These are phyloP conservation scores for Chionomys nivalis DNA, from an alignment of 2,113 vertebrate genomes.

Conservation along the genomic window DNA sequence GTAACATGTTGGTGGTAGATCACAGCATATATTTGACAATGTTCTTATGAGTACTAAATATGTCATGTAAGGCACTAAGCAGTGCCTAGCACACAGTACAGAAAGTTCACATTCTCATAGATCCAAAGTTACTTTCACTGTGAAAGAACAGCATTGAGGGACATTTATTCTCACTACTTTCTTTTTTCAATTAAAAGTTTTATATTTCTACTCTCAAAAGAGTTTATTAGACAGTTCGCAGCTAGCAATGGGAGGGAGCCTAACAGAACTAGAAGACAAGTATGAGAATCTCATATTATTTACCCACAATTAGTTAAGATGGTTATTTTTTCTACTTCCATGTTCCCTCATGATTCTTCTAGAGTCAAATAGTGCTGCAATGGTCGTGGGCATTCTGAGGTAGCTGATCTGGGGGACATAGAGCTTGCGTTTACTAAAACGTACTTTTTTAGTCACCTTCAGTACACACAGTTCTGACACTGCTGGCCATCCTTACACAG, in stretches of 20 bases:
- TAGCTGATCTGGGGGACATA: neutral
- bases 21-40: neutral
- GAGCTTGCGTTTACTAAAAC: neutral
- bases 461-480: neutral
- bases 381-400: neutral
- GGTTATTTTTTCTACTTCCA: neutral
- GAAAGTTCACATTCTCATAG: neutral
- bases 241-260: neutral
- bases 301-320: neutral
- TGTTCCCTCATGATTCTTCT: neutral
- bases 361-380: neutral
- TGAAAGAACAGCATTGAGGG: neutral
- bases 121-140: conserved; percentile 11
- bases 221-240: neutral
- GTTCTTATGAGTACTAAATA: conserved; percentile 28
- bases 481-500: neutral
- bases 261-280: conserved; percentile 1
- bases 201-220: neutral
- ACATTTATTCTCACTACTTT: neutral
- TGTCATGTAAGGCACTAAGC: neutral
- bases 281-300: neutral
- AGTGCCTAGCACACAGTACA: neutral
- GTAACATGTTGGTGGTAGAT: neutral
- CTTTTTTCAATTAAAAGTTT: neutral
- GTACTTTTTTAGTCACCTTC: neutral